Percentiles rank a stretch among this genome's conserved stretches.
Conservation (phyloP, 2,888 invertebrate genomes). For the Stratiomys singularior region DNA sequence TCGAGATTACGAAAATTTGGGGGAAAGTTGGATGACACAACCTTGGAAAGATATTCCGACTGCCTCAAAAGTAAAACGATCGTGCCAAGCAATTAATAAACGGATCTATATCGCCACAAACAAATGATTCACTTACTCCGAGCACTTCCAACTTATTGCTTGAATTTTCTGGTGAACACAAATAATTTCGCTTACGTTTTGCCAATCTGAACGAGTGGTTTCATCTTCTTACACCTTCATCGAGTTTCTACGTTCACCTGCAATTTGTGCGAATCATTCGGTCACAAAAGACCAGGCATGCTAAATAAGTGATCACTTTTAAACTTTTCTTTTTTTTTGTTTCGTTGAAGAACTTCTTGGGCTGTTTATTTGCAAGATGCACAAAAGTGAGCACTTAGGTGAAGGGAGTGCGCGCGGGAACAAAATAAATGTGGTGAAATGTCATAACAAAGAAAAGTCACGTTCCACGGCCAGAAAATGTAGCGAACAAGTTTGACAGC, state of each 20-base stretch:
- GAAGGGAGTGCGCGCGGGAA: neutral
- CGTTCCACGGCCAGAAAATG: slow-evolving; percentile 11
- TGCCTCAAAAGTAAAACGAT: too few relatives aligned
- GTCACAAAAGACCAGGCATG: neutral
- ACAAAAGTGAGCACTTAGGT: neutral
- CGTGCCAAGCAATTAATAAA: too few relatives aligned
- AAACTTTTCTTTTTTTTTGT: too few relatives aligned
- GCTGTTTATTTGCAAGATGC: neutral
- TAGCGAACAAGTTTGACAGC: slow-evolving; percentile 10
- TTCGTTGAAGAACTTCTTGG: neutral
- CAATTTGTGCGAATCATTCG: neutral
- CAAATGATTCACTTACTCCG: neutral
- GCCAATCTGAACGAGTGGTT: neutral
- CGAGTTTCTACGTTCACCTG: neutral
- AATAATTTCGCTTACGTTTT: neutral
- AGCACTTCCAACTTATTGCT: neutral
- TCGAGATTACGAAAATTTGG: neutral
- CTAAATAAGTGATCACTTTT: neutral
- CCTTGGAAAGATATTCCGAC: neutral
- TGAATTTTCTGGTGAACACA: neutral
- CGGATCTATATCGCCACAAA: too few relatives aligned
- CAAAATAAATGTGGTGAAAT: slow-evolving; percentile 1
- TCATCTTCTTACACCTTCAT: neutral
- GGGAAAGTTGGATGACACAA: neutral
- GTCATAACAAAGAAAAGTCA: slow-evolving; percentile 44